Base-by-base conservation (phyloP, 1,140 invertebrate genomes). In the Chironomus striatipennis region DNA sequence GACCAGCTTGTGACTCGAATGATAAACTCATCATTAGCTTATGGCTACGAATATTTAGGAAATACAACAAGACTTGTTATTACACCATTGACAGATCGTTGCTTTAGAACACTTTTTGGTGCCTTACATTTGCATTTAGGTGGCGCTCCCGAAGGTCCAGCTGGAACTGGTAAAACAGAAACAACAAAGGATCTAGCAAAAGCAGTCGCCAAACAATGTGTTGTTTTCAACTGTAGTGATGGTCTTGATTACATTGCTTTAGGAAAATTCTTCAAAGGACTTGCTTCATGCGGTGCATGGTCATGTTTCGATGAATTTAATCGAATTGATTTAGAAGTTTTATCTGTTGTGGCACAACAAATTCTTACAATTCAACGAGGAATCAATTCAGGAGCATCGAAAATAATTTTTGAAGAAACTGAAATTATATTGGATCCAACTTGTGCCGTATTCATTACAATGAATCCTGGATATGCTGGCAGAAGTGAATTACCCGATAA, bases 271-370 rank as follows among this genome's bases (percentile, higher is more conserved):
- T 97, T 98, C 79, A 98, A 98, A 91, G 96, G 96, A 75, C 83
- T 98, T 64, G 94, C 95, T 3, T 94, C 95, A 0, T 96, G 94
- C 79, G 97, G 97, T 8, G 95, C 96, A 0, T 98, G 96, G 96
- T 94, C 95, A 0, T 98, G 96, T 82, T 98, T 99, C 80, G 96
- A 98, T 80, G 96, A 98, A 83, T 98, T 98, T 81, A 93, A 93
- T 80, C 87, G 91, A 10, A 93, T 93, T 76, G 91, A 93, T 79
- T 79, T 93, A 43, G 91, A 93, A 82, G 96, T 98, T 57, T 80
- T 98, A 42, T 98, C 96, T 0, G 95, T 98, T 1, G 93, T 96
- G 3, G 93, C 93, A 0, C 93, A 96, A 81, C 93, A 96, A 83
- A 97, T 98, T 75, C 76, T 91, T 34, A 91, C 90, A 20, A 91